Conservation (phyloP, 2,888 invertebrate species). For the Argyresthia albistria region DNA sequence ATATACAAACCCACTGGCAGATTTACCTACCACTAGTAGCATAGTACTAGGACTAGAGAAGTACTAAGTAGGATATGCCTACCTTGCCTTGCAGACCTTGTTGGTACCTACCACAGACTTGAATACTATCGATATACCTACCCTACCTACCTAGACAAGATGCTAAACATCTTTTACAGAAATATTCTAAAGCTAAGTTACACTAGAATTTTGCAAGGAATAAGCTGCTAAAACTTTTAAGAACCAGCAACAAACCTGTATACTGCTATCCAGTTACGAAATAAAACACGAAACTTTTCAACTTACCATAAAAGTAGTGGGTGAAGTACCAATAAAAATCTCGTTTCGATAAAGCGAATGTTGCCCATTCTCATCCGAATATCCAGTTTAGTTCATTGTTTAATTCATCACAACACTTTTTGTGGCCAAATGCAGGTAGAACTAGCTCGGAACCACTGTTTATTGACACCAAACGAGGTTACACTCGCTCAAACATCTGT, state of each 20-base stretch:
- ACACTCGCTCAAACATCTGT: constrained; percentile 50
- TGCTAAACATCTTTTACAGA: too few species aligned
- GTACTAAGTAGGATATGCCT: too few species aligned
- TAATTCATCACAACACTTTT: constrained; percentile 54
- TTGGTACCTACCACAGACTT: too few species aligned
- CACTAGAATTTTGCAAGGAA: background rate
- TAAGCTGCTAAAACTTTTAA: background rate
- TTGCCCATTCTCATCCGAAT: constrained; percentile 54
- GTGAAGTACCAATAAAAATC: constrained; percentile 53
- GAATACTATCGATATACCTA: too few species aligned
- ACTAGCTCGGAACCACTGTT: constrained; percentile 54
- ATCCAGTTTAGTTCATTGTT: constrained; percentile 56
- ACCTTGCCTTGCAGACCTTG: too few species aligned
- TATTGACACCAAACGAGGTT: constrained; percentile 63
- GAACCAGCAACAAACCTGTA: background rate
- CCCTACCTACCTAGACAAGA: too few species aligned
- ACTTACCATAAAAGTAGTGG: constrained; percentile 68
- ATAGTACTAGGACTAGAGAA: too few species aligned
- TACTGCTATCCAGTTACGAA: constrained; percentile 36
- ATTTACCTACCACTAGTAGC: too few species aligned
- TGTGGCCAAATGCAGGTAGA: constrained; percentile 32
- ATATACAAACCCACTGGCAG: too few species aligned
- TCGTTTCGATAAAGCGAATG: constrained; percentile 38
- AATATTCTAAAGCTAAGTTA: background rate
- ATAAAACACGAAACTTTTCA: constrained; percentile 54